phyloP scores from a whole-genome alignment of 2,888 invertebrate species.

The Torymus aiolomorphi region DNA sequence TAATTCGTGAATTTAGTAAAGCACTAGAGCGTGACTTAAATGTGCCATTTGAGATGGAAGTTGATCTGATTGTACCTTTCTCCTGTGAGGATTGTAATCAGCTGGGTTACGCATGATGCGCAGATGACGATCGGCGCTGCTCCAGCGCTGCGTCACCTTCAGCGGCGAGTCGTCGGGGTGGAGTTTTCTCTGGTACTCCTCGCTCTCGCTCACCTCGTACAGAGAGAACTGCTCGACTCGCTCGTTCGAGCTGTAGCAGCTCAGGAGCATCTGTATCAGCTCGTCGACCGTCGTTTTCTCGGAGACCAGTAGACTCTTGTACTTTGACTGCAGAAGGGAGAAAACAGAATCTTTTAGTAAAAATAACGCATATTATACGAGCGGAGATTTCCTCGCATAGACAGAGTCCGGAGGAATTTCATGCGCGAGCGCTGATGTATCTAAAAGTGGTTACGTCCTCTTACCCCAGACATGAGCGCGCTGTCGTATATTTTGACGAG shows the following conservation, averaged over 20 bases:
- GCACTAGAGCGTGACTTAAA: background rate
- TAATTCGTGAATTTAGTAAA: background rate
- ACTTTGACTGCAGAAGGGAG: conserved; percentile 83
- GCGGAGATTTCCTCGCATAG: background rate
- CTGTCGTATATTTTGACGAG: conserved; percentile 94
- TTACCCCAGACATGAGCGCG: conserved; percentile 87
- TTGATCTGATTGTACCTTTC: conserved; percentile 68
- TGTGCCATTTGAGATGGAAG: background rate
- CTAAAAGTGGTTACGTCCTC: conserved; percentile 58
- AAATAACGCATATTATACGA: background rate
- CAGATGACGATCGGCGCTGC: conserved; percentile 84
- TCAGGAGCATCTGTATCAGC: conserved; percentile 87
- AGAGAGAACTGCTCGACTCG: conserved; percentile 91
- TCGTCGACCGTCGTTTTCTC: conserved; percentile 93
- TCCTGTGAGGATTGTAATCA: conserved; percentile 81
- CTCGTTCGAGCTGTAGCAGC: conserved; percentile 90
- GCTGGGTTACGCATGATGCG: conserved; percentile 88
- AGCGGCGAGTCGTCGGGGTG: conserved; percentile 92
- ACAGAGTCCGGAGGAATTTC: conserved; percentile 1
- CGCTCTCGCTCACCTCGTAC: conserved; percentile 89
- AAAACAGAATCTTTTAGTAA: conserved; percentile 49
- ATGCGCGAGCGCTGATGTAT: background rate
- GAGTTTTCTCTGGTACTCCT: conserved; percentile 91
- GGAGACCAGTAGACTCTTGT: conserved; percentile 92
- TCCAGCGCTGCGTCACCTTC: conserved; percentile 84